phyloP scores from a whole-genome alignment of 2,113 vertebrate genomes.

The Tachysurus vachellii region DNA sequence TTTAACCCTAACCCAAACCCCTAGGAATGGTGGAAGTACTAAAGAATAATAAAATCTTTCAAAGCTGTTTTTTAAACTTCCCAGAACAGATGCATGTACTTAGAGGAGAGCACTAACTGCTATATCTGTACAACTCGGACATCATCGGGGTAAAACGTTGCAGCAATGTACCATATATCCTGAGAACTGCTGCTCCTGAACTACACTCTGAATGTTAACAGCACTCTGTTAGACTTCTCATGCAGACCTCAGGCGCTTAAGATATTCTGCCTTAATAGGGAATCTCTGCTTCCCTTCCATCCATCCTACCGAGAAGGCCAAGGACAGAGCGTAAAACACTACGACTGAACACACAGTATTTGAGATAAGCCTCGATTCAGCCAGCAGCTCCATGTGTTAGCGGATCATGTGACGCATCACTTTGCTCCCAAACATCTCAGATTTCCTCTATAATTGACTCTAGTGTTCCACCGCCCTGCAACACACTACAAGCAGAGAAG shows the following conservation, averaged over 20 bases:
- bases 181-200: background rate
- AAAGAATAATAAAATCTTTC: background rate
- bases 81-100: background rate
- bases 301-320: constrained; percentile 23
- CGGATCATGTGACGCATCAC: background rate
- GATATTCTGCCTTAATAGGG: constrained; percentile 43
- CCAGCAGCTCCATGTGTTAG: background rate
- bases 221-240: background rate
- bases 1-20: too few species aligned
- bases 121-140: background rate
- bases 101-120: background rate
- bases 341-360: background rate
- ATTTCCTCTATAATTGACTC: constrained; percentile 4
- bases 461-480: background rate
- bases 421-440: constrained; percentile 7
- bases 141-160: background rate
- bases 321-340: constrained; percentile 3
- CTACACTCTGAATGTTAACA: background rate
- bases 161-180: background rate
- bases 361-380: background rate
- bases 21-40: too few species aligned
- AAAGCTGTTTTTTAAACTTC: background rate
- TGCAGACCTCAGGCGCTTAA: background rate
- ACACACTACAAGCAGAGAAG: background rate
- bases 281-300: constrained; percentile 19